Base-by-base conservation (phyloP, 2,797 vertebrate genomes). In the Helostoma temminkii region DNA sequence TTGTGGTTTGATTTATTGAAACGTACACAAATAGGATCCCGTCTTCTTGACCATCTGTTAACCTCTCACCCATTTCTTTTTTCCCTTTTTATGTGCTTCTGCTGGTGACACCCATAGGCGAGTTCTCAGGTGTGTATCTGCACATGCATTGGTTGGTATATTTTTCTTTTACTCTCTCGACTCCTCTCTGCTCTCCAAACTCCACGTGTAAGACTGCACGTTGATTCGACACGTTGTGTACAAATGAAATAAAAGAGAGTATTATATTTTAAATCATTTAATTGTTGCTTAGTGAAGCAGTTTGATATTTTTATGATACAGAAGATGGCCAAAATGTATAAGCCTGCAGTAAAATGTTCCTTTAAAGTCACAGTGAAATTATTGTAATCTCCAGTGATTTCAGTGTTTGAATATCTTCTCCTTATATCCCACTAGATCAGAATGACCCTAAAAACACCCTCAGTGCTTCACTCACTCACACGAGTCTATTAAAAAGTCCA, bases 61-160 rank as follows among this genome's bases (percentile, higher is more conserved):
- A 93, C 89, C 89, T 93, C 87, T 96, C 94, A 96, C 80, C 70
- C 88, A 87, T 97, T 92, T 93, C 90, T 76, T 90, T 94, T 93
- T 80, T 84, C 59, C 80, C 80, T 58, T 79, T 88, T 88, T 94
- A 90, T 95, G 91, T 95, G 95, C 95, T 94, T 95, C 94, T 93
- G 93, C 95, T 93, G 97, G 95, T 93, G 92, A 89, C 91, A 86
- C 92, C 91, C 92, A 63, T 96, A 99, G 98, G 97, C 93, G 98
- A 99, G 93, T 99, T 99, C 94, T 99, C 98, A 98, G 97, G 98
- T 99, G 96, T 96, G 98, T 98, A 97, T 96, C 89, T 89, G 80
- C 93, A 87, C 88, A 87, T 84, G 83, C 68, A 50, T 90, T 80
- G 90, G 78, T 90, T 92, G 83, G 73, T 89, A 86, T 88, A 32